phyloP scores from a whole-genome alignment of 2,797 vertebrate genomes.

The Glossophaga mutica region DNA sequence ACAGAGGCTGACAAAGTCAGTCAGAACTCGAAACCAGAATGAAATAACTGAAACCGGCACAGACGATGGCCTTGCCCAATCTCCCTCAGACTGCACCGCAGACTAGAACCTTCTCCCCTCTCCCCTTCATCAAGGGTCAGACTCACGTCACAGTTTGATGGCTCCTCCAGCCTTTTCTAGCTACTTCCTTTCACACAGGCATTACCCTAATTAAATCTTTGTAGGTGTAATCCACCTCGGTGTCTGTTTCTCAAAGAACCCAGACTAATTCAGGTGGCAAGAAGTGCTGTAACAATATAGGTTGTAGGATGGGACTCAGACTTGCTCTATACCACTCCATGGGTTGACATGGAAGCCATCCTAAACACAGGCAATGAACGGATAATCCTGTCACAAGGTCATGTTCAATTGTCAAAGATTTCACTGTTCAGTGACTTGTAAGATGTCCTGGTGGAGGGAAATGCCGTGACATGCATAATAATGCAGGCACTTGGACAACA shows the following conservation, averaged over 20 bases:
- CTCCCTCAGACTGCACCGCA: fast-evolving
- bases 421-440: background rate
- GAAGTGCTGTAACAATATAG: background rate
- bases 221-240: background rate
- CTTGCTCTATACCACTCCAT: background rate
- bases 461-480: background rate
- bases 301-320: background rate
- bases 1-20: background rate
- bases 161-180: background rate
- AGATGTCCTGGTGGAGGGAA: background rate
- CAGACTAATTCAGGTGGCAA: background rate
- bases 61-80: background rate
- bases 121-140: background rate
- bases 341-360: background rate
- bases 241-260: background rate
- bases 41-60: background rate
- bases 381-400: background rate
- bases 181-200: background rate
- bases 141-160: background rate
- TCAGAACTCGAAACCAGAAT: background rate
- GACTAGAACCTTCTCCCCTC: fast-evolving
- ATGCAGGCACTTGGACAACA: background rate
- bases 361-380: background rate
- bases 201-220: background rate
- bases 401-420: background rate